Base-by-base conservation (phyloP, 2,797 vertebrate genomes). In the Cyprinodon diabolis region DNA sequence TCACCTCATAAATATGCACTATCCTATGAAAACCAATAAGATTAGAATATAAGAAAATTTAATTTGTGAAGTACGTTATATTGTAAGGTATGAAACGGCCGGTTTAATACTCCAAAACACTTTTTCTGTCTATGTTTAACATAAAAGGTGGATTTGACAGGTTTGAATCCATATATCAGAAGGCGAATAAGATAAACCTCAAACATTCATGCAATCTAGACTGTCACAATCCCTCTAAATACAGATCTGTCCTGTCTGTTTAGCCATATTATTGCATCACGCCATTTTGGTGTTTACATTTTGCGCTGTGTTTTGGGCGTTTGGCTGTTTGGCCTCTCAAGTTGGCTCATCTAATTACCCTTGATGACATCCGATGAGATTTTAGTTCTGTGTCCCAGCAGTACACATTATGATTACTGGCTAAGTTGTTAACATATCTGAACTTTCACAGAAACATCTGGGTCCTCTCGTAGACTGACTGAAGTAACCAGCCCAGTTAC, bases 361-460 rank as follows among this genome's bases (percentile, higher is more conserved):
- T 21, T 79, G 76, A 85, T 77, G 72, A 78, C 82, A 65, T 80
- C 76, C 25, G 7, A 73, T 82, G 69, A 82, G 12, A 72, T 80
- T 85, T 55, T 49, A 67, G 65, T 70, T 81, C 55, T 45, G 56
- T 23, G 37, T 68, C 69, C 78, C 43, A 2, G 25, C 66, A 62
- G 81, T 80, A 89, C 86, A 87, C 73, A 85, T 83, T 89, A 71
- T 60, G 87, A 74, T 88, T 72, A n/a, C 4, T 37, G 55, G 76
- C 68, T n/a, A 82, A 76, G 1, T 21, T 76, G 80, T 73, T 73
- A 83, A 77, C 10, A n/a, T 76, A 71, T 83, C 69, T 45, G 51
- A 80, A 76, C 66, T 71, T 73, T 81, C 51, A 73, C 77, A 77
- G 70, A 81, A 86, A 91, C 84, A 87, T 81, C 54, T 77, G 73